Evolutionary conservation across 92 coral and sea anemone genomes (phyloP), one percentile per base, ranked within the genome.

Genomic region (Zoanthus sociatus): DNA sequence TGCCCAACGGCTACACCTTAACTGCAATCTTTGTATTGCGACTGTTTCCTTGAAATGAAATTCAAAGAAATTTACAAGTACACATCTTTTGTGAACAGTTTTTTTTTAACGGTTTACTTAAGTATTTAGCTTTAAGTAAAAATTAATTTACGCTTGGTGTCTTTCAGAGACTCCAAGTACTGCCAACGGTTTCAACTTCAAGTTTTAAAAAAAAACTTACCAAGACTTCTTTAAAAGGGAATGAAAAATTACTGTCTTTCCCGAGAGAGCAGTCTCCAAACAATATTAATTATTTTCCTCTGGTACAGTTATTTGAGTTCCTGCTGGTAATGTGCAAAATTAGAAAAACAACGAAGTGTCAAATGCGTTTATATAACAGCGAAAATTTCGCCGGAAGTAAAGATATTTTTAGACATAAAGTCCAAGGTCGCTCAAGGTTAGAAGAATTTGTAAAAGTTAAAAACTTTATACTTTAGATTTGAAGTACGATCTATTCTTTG

Each of bases 351-450:
- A n/a, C 54, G 54, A 4, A 50, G 54, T n/a, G n/a, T n/a, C n/a
- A n/a, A n/a, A n/a, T n/a, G n/a, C n/a, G n/a, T n/a, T n/a, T n/a
- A n/a, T n/a, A n/a, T n/a, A n/a, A n/a, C n/a, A n/a, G n/a, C n/a
- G n/a, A n/a, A n/a, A n/a, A 13, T 14, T 3, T 73, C 54, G 47
- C 48, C 84, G 71, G 84, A 79, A 55, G 73, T 56, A 44, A 61
- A 79, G 13, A 63, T 3, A 18, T n/a, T n/a, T n/a, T n/a, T n/a
- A n/a, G n/a, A n/a, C n/a, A n/a, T n/a, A n/a, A n/a, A n/a, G n/a
- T n/a, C n/a, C n/a, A n/a, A 31, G 85, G 74, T 81, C 63, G 7
- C 20, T 81, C 73, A 81, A 81, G 85, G 85, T 81, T 81, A 81
- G 75, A 75, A 66, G 85, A 81, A 66, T 66, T 66, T 66, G 32